Evolutionary conservation across 2,113 vertebrate genomes (phyloP), one percentile per base, ranked within the genome.

Genomic region (Caracal caracal): DNA sequence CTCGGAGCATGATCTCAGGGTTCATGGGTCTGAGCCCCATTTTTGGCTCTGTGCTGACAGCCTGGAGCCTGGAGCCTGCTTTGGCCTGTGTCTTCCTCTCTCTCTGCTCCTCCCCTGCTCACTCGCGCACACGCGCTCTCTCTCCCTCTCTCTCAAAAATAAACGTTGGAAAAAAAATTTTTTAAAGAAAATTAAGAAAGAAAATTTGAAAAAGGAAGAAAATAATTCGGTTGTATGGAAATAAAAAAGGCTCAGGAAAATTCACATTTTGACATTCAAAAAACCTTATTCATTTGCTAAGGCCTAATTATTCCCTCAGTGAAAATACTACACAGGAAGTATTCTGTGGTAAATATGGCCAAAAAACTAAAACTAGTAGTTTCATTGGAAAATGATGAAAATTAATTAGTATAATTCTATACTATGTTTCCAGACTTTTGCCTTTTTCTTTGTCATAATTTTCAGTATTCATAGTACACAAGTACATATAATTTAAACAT

Each of bases 341-440:
- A 28, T 17, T 35, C 15, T 10, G 3, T 40, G 3, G 26, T 33
- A 71, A 84, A 85, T 56, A 80, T 17, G 37, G 5, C 47, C n/a
- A 65, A 80, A 78, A 84, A 56, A 10, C 26, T 75, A 73, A 80
- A 96, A 82, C 37, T 81, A 59, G 20, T 20, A 19, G 15, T 33
- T 80, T 93, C 20, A 49, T 22, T 73, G 80, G n/a, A 56, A 93
- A 85, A 75, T 84, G 13, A 85, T 88, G 33, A 90, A 83, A 83
- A 70, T 15, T 88, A 87, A 75, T 90, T 56, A 37, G 10, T 33
- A 30, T 66, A 53, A 43, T 24, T 43, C 22, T 12, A 68, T 10
- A 40, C 12, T 79, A 19, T 80, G 40, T 83, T 93, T 90, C 15
- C n/a, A 33, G 10, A 33, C 10, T 79, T 40, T 68, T 47, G 7